Evolutionary conservation across 2,113 vertebrate species (phyloP).

Genomic region (Xenus cinereus): DNA sequence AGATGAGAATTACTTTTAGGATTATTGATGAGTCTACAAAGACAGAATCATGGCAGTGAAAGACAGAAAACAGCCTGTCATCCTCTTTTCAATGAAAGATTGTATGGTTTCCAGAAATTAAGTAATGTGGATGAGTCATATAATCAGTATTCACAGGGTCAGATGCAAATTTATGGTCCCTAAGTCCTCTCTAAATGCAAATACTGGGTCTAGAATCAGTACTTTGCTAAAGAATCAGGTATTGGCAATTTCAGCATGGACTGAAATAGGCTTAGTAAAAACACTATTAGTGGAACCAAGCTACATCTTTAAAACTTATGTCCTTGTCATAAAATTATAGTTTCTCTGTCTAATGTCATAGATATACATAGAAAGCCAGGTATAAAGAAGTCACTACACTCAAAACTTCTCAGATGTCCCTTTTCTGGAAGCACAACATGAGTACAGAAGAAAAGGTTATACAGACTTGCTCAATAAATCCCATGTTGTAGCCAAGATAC

Average conservation of each 20-base stretch:
- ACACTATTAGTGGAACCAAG: neutral
- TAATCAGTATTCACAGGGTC: neutral
- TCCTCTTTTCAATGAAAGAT: neutral
- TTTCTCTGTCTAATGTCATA: neutral
- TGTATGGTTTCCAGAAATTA: neutral
- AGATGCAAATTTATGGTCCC: constrained; percentile 1
- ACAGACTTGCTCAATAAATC: neutral
- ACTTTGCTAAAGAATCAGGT: neutral
- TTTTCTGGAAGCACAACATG: neutral
- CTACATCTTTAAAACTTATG: neutral
- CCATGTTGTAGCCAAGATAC: neutral
- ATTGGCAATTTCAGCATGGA: neutral
- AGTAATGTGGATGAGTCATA: neutral
- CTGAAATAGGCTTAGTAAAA: neutral
- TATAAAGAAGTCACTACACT: neutral
- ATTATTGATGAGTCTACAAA: neutral
- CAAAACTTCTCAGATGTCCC: neutral
- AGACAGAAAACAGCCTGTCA: neutral
- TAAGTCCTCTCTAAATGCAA: constrained; percentile 20
- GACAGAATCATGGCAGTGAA: neutral
- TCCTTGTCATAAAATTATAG: neutral
- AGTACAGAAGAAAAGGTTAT: neutral
- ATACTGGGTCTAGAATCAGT: neutral
- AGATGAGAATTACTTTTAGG: constrained; percentile 19
- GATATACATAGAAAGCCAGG: neutral